Conservation (phyloP, 2,888 invertebrate species). For the Oligia strigilis region DNA sequence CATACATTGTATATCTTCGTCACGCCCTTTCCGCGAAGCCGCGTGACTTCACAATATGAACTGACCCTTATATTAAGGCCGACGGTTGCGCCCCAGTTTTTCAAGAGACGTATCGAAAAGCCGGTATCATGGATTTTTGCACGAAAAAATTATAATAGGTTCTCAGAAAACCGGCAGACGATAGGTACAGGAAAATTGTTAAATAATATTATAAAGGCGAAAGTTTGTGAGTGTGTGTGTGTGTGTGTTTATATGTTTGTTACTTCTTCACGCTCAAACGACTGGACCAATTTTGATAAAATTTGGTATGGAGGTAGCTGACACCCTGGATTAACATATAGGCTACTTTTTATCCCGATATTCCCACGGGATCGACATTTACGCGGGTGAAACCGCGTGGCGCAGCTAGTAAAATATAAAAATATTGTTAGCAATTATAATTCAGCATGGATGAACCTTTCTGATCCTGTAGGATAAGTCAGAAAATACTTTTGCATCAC, state of each 20-base stretch:
- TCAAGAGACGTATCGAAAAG: conserved; percentile 61
- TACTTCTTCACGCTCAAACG: no score
- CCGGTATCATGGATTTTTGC: conserved; percentile 48
- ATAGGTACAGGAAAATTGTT: conserved; percentile 9
- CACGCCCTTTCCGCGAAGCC: conserved; percentile 63
- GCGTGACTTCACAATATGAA: conserved; percentile 69
- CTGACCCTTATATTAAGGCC: conserved; percentile 71
- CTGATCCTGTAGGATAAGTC: conserved; percentile 22
- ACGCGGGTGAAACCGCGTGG: no score
- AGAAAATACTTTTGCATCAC: conserved; percentile 17
- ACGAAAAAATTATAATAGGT: conserved; percentile 49
- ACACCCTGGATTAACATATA: no score
- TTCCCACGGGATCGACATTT: no score
- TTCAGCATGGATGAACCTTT: conserved; percentile 33
- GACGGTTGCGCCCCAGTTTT: conserved; percentile 67
- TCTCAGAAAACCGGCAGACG: neutral
- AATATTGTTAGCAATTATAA: conserved; percentile 16
- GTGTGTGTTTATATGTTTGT: no score
- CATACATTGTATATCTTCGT: conserved; percentile 55
- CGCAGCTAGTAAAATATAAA: no score
- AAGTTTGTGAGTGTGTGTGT: no score
- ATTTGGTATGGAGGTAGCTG: no score
- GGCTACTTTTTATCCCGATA: no score
- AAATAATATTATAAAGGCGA: no score
- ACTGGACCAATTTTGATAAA: no score